A percentile compares a stretch with the other conserved stretches of the same genome.
phyloP scores from a whole-genome alignment of 2,888 invertebrate species.

The Amorpha juglandis region DNA sequence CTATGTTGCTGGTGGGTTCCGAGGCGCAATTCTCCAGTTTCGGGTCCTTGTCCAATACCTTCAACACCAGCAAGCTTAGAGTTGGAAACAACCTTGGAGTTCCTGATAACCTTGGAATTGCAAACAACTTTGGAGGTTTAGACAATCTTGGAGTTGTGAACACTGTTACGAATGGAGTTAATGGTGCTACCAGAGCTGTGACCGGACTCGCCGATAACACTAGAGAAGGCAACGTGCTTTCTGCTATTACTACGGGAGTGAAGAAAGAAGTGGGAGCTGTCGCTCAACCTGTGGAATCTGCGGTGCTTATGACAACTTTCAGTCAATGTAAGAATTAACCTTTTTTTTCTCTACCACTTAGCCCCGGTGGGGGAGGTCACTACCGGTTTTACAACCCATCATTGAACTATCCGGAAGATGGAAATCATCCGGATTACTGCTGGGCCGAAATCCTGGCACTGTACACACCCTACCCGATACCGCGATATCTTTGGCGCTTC shows the following conservation, averaged over 20 bases:
- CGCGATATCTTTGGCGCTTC: too few relatives aligned
- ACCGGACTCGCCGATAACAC: slow-evolving; percentile 22
- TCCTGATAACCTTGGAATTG: too few relatives aligned
- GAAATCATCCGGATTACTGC: too few relatives aligned
- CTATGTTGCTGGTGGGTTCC: not conserved
- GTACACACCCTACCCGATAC: too few relatives aligned
- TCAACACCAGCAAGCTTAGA: not conserved
- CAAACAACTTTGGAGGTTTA: too few relatives aligned
- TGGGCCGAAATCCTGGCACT: too few relatives aligned
- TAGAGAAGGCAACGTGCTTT: slow-evolving; percentile 25
- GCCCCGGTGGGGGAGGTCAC: too few relatives aligned
- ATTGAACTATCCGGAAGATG: too few relatives aligned
- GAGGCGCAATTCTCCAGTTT: not conserved
- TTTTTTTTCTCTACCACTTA: too few relatives aligned
- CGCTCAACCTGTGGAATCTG: slow-evolving; percentile 56
- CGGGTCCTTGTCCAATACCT: not conserved
- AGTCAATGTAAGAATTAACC: slow-evolving; percentile 51
- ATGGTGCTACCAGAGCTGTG: slow-evolving; percentile 10
- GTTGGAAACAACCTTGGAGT: too few relatives aligned
- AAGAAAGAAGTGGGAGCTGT: slow-evolving; percentile 49
- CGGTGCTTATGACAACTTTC: slow-evolving; percentile 48
- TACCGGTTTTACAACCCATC: too few relatives aligned
- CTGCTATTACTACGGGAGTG: slow-evolving; percentile 33
- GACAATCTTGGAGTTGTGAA: too few relatives aligned
- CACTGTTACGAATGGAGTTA: not conserved